Percentiles rank a stretch among this genome's conserved stretches.
phyloP scores from a whole-genome alignment of 2,888 invertebrate species.

The Lypha dubia region DNA sequence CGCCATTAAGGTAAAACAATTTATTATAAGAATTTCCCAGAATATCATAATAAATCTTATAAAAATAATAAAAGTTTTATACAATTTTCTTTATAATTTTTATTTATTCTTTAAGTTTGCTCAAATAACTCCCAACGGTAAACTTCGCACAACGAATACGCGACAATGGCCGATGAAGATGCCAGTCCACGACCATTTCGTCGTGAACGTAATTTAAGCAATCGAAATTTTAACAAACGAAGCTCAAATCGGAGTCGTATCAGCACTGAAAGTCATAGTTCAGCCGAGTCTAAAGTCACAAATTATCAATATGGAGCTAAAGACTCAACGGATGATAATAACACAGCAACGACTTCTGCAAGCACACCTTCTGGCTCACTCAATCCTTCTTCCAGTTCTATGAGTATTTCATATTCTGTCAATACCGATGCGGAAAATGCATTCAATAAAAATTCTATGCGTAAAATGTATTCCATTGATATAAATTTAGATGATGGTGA shows the following conservation, averaged over 20 bases:
- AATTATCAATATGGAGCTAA: not conserved
- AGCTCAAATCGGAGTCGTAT: slow-evolving; percentile 78
- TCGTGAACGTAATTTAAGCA: slow-evolving; percentile 80
- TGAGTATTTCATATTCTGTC: slow-evolving; percentile 80
- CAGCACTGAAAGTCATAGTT: slow-evolving; percentile 74
- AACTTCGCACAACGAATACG: slow-evolving; percentile 4
- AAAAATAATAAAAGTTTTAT: not conserved
- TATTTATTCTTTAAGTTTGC: slow-evolving; percentile 39
- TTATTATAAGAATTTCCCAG: not conserved
- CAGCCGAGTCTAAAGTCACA: slow-evolving; percentile 68
- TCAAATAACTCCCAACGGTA: not conserved
- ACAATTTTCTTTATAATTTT: not conserved
- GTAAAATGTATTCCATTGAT: slow-evolving; percentile 76
- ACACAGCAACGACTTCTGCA: slow-evolving; percentile 41
- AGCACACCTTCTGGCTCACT: slow-evolving; percentile 25
- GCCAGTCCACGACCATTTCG: slow-evolving; percentile 79
- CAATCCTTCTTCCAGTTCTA: slow-evolving; percentile 73
- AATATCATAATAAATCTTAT: not conserved
- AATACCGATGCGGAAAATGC: slow-evolving; percentile 80
- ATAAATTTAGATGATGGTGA: slow-evolving; percentile 21
- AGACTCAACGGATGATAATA: slow-evolving; percentile 55
- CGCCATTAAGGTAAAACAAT: not conserved
- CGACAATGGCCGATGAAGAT: slow-evolving; percentile 78
- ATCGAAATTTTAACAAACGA: slow-evolving; percentile 79
- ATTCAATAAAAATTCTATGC: slow-evolving; percentile 77